Base-by-base conservation (phyloP, 2,888 invertebrate genomes). In the Mimachlamys varia region DNA sequence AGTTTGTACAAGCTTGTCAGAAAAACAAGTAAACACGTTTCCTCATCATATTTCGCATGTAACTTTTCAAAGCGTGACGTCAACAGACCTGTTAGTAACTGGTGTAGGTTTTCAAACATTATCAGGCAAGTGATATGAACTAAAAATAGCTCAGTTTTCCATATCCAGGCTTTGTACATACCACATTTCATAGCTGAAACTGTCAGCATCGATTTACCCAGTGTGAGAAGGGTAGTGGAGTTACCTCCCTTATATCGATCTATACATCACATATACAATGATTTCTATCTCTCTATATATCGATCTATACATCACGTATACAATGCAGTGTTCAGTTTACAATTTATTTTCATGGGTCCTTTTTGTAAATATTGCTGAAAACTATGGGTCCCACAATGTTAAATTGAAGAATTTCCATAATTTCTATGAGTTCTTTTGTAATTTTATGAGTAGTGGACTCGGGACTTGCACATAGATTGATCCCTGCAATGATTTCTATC, bases 21-120 rank as follows among this genome's bases (percentile, higher is more conserved):
- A 76, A 76, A 12, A 3, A 76, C 33, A 33, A 76, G 33, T 76
- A 33, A 76, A 76, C 76, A 76, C 33, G 33, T 17, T 33, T 15
- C 76, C 76, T 33, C 76, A 2, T 76, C 76, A 76, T 76, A 76
- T 27, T 76, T 76, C 27, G 10, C 33, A 76, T 76, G 76, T 76
- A 76, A 76, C 76, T 76, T 76, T 27, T 76, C 33, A 27, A 76
- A 27, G 76, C 76, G 33, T 76, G 76, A 76, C 76, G 76, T 76
- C 33, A 76, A 76, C 76, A 76, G 22, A 76, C 2, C 58, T 44
- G n/a, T 33, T 76, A 27, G 33, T 76, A 76, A 76, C 33, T 33
- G 27, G 76, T 76, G 33, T 76, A 7, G 27, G 76, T 27, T 76
- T 76, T 33, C 33, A 76, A 27, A 76, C 76, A 27, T 33, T 76